phyloP scores from a whole-genome alignment of 64 coral and sea anemone species.

The Pocillopora damicornis region DNA sequence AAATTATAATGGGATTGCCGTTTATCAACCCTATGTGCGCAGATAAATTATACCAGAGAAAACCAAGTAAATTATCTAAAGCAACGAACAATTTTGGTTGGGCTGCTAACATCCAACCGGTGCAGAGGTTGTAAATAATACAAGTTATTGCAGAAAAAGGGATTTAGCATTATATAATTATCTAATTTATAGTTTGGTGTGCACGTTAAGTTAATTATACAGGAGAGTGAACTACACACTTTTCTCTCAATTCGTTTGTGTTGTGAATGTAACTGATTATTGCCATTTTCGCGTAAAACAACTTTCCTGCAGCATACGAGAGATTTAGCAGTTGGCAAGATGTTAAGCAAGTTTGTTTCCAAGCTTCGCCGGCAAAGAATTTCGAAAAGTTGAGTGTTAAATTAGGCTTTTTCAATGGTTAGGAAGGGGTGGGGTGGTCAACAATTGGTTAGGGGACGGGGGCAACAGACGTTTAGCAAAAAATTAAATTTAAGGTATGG shows the following conservation, averaged over 20 bases:
- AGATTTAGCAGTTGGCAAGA: too few species aligned
- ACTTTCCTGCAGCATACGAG: neutral
- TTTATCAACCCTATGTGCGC: neutral
- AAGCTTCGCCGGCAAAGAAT: too few species aligned
- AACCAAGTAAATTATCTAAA: slow-evolving; percentile 5
- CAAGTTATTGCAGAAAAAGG: neutral
- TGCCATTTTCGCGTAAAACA: neutral
- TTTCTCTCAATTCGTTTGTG: too few species aligned
- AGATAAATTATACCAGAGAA: neutral
- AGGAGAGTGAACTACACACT: neutral
- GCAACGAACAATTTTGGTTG: slow-evolving; percentile 7
- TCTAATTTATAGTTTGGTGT: slow-evolving; percentile 35
- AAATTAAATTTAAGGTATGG: neutral
- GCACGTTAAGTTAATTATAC: neutral
- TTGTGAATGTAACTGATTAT: too few species aligned
- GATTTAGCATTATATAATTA: neutral
- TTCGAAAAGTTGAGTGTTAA: too few species aligned
- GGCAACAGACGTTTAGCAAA: neutral
- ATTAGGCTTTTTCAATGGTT: too few species aligned
- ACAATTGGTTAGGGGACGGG: neutral
- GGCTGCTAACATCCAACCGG: neutral
- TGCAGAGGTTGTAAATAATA: slow-evolving; percentile 24
- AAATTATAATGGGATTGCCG: neutral
- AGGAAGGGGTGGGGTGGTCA: too few species aligned
- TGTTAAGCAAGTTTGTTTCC: too few species aligned